Evolutionary conservation across 1,140 invertebrate species (phyloP).

Genomic region (Agrypnia vestita): DNA sequence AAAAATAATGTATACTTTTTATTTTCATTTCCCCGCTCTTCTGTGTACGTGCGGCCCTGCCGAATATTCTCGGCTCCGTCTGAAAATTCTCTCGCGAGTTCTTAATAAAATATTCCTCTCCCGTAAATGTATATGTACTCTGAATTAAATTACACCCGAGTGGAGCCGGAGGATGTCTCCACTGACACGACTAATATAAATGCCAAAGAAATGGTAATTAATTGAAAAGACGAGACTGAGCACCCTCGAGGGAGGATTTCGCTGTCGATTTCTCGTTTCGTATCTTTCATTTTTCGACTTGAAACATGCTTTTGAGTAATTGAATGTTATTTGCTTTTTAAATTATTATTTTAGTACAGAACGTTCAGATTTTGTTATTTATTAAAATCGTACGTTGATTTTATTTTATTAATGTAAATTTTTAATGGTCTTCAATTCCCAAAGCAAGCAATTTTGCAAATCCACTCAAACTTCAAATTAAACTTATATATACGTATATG

Average conservation of each 20-base stretch:
- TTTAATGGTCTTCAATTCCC: too few relatives aligned
- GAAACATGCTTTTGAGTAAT: constrained; percentile 25
- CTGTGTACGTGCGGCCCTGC: constrained; percentile 22
- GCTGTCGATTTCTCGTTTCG: constrained; percentile 41
- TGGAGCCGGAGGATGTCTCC: constrained; percentile 52
- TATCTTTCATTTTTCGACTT: constrained; percentile 45
- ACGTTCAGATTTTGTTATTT: neutral
- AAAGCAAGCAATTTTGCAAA: too few relatives aligned
- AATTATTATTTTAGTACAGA: neutral
- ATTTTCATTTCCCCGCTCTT: constrained; percentile 36
- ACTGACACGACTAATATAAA: constrained; percentile 60
- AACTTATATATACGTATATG: too few relatives aligned
- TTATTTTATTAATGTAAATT: too few relatives aligned
- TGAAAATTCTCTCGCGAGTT: constrained; percentile 30
- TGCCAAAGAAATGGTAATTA: constrained; percentile 60
- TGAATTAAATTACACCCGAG: constrained; percentile 56
- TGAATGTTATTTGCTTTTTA: constrained; percentile 43
- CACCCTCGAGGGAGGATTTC: constrained; percentile 23
- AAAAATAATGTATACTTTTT: constrained; percentile 8
- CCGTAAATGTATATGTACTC: constrained; percentile 43
- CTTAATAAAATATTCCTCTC: constrained; percentile 50
- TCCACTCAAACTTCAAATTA: too few relatives aligned
- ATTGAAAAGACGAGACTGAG: constrained; percentile 57
- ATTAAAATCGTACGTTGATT: too few relatives aligned
- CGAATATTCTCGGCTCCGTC: constrained; percentile 28